A percentile compares a stretch with the other conserved stretches of the same genome.
phyloP scores from a whole-genome alignment of 2,888 invertebrate genomes.

The Tachina grossa region DNA sequence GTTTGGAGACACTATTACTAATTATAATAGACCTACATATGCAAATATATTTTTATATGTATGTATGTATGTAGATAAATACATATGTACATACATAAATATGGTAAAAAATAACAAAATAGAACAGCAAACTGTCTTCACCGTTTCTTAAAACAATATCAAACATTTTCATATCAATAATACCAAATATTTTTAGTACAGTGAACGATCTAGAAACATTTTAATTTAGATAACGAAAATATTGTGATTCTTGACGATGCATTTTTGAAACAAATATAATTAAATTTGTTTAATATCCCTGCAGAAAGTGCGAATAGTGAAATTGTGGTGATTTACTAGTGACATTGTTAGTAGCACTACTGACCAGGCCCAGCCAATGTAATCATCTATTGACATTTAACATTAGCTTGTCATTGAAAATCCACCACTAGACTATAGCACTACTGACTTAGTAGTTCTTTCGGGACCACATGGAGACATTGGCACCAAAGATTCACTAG shows the following conservation, averaged over 20 bases:
- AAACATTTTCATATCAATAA: constrained; percentile 29
- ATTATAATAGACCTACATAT: constrained; percentile 39
- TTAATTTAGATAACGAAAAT: constrained; percentile 54
- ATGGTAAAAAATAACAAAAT: neutral
- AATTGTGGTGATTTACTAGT: too few relatives aligned
- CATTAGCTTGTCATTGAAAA: too few relatives aligned
- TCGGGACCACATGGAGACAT: too few relatives aligned
- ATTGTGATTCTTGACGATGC: constrained; percentile 22
- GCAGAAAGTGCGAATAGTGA: too few relatives aligned
- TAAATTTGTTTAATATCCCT: neutral
- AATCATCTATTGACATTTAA: too few relatives aligned
- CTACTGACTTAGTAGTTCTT: too few relatives aligned
- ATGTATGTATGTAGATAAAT: too few relatives aligned
- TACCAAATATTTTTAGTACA: neutral
- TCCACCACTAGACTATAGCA: too few relatives aligned
- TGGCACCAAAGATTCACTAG: too few relatives aligned
- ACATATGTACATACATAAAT: neutral
- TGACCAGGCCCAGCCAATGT: too few relatives aligned
- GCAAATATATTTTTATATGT: constrained; percentile 28
- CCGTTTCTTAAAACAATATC: constrained; percentile 4
- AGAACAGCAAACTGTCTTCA: neutral
- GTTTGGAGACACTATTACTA: constrained; percentile 53
- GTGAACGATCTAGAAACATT: constrained; percentile 32
- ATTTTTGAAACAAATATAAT: constrained; percentile 2
- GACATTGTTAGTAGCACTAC: too few relatives aligned